These are phyloP conservation scores for Pantherophis alleghaniensis DNA, from an alignment of 2,797 vertebrate species.

Conservation along the genomic window DNA sequence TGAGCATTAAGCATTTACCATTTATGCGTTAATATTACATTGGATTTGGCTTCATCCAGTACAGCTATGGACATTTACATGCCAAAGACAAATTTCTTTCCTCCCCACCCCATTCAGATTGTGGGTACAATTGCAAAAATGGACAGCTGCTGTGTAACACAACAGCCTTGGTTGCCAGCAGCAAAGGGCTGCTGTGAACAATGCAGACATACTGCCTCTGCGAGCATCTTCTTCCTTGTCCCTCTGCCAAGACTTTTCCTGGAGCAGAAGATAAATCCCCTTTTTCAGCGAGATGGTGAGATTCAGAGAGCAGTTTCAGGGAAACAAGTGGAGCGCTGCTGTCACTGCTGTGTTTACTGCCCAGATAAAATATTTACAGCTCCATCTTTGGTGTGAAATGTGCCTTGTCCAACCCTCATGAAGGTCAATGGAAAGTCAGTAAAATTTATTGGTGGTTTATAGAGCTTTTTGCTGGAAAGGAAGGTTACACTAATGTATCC, in stretches of 20 bases:
- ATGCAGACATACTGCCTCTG: constrained; percentile 20
- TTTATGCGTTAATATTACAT: background rate
- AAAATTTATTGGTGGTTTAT: constrained; percentile 65
- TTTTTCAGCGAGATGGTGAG: background rate
- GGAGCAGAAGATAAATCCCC: constrained; percentile 62
- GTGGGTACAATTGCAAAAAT: background rate
- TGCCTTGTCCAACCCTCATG: constrained; percentile 53
- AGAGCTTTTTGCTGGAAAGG: constrained; percentile 40
- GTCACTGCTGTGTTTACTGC: constrained; percentile 64
- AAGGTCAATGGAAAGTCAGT: constrained; percentile 70
- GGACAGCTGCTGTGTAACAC: constrained; percentile 37
- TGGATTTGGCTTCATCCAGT: background rate
- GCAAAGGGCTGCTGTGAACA: constrained; percentile 26
- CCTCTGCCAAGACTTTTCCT: constrained; percentile 47
- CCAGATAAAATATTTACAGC: constrained; percentile 73
- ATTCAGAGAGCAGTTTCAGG: background rate
- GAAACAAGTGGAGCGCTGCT: constrained; percentile 48
- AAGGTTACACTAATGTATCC: constrained; percentile 33
- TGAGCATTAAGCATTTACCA: background rate
- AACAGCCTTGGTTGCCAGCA: constrained; percentile 5
- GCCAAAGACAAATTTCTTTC: constrained; percentile 28
- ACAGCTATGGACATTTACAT: constrained; percentile 27
- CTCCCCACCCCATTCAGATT: background rate
- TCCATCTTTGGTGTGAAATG: constrained; percentile 61
- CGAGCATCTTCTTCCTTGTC: constrained; percentile 48